These are phyloP conservation scores for Buphagus erythrorhynchus DNA, from an alignment of 2,797 vertebrate species.

Conservation along the genomic window DNA sequence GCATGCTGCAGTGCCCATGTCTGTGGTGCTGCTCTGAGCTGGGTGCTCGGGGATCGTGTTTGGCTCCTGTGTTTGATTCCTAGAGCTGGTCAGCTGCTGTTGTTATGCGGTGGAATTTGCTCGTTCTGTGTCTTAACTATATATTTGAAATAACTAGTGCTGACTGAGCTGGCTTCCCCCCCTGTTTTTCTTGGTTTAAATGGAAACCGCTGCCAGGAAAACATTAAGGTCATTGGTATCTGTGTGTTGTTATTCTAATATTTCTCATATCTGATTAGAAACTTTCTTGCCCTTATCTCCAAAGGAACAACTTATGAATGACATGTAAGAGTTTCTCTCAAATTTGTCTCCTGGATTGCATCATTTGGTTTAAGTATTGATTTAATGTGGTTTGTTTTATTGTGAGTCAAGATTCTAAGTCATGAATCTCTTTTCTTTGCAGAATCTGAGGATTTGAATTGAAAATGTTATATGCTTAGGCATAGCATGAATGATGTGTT, in stretches of 20 bases:
- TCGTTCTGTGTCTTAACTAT: neutral
- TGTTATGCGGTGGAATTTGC: neutral
- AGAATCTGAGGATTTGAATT: neutral
- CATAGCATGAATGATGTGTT: neutral
- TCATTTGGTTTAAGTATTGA: neutral
- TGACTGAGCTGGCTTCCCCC: neutral
- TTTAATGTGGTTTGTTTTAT: neutral
- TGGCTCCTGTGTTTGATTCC: neutral
- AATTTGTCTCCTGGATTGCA: neutral
- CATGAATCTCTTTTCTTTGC: neutral
- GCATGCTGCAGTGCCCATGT: constrained; percentile 1
- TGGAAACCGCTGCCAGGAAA: neutral
- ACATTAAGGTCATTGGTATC: neutral
- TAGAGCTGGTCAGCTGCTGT: neutral
- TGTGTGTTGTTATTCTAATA: neutral
- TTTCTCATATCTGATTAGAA: neutral
- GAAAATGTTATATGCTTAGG: neutral
- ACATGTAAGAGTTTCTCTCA: neutral
- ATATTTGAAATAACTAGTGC: neutral
- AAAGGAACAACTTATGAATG: neutral
- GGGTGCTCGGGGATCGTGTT: neutral
- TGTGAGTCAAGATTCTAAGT: neutral
- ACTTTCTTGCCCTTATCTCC: neutral
- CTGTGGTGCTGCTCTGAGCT: neutral
- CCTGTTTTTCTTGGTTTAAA: neutral